Evolutionary conservation across 2,797 vertebrate genomes (phyloP), one percentile per base, ranked within the genome.

Genomic region (Spea hammondii): DNA sequence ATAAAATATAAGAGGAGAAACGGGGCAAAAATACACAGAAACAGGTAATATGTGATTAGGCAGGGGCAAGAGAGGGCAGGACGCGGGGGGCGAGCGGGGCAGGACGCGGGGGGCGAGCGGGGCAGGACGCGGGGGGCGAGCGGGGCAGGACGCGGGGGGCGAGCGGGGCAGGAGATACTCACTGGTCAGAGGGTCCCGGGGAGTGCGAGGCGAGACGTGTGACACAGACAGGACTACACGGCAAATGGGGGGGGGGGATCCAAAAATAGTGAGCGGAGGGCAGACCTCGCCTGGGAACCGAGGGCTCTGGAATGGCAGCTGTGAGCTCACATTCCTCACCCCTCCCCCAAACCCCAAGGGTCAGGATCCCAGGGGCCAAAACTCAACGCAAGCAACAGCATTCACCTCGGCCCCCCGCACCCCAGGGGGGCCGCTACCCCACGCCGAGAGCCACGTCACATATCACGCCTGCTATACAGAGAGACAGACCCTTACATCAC

Each of bases 181-280:
- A 67, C 53, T n/a, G 17, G 4, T 12, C 66, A 70, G 32, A 60
- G 80, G 70, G n/a, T n/a, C n/a, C n/a, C n/a, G n/a, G n/a, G n/a
- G n/a, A n/a, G n/a, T n/a, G n/a, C n/a, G n/a, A n/a, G n/a, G n/a
- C n/a, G n/a, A n/a, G n/a, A n/a, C n/a, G 85, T 79, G 77, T 0
- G 68, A 70, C 32, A 74, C 57, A 0, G 74, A 74, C 65, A 74
- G 78, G 79, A 81, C 69, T 71, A 4, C 82, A 55, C 74, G 85
- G 72, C 76, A n/a, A 70, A 79, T 11, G 48, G 59, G 46, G 32
- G 1, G 49, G 9, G 50, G 10, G 13, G 55, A 53, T 49, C 14
- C 4, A 62, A 17, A 62, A 14, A 62, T 17, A 62, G 59, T 57
- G 11, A 11, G n/a, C 11, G 55, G 55, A 57, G 55, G 12, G 5